A percentile compares a stretch with the other conserved stretches of the same genome.
Evolutionary conservation across 2,888 invertebrate species (phyloP).

Genomic region (Drosophila paramelanica): DNA sequence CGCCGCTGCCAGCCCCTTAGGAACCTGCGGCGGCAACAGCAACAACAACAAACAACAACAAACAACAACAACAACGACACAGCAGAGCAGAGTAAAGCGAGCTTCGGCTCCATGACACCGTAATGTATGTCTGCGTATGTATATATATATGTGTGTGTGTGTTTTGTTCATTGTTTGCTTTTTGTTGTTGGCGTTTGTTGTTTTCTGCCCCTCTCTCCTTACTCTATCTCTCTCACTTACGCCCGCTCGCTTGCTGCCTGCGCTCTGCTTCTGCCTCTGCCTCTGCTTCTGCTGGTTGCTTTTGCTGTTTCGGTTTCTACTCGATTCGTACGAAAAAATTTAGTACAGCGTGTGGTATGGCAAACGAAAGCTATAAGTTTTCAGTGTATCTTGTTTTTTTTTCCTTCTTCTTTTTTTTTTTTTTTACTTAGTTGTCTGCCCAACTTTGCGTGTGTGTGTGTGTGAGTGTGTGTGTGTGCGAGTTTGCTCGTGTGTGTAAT

Average conservation of each 20-base stretch:
- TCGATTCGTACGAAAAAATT: conserved; percentile 78
- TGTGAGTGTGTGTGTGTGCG: conserved; percentile 19
- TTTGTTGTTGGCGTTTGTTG: conserved; percentile 75
- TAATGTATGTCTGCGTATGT: conserved; percentile 17
- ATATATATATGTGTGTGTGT: conserved; percentile 18
- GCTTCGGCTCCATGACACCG: conserved; percentile 57
- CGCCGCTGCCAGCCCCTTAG: conserved; percentile 67
- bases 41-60: conserved; percentile 44
- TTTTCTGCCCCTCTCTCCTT: conserved; percentile 56
- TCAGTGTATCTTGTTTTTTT: conserved; percentile 76
- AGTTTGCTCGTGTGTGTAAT: conserved; percentile 59
- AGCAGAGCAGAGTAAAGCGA: conserved; percentile 40
- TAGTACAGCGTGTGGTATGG: conserved; percentile 83
- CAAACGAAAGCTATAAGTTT: conserved; percentile 84
- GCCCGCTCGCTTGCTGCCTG: conserved; percentile 21
- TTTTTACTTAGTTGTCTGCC: conserved; percentile 37
- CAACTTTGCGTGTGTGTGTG: conserved; percentile 35
- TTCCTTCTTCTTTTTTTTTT: conserved; percentile 26
- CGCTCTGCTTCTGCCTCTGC: conserved; percentile 15
- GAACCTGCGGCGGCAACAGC: conserved; percentile 65
- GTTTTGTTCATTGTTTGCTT: conserved; percentile 78
- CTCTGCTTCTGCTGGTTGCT: conserved; percentile 29
- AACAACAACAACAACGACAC: conserved; percentile 45
- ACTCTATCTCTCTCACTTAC: conserved; percentile 4
- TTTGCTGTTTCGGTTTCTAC: conserved; percentile 68